Evolutionary conservation across 1,140 invertebrate genomes (phyloP).

Genomic region (Sarcophaga peregrina): DNA sequence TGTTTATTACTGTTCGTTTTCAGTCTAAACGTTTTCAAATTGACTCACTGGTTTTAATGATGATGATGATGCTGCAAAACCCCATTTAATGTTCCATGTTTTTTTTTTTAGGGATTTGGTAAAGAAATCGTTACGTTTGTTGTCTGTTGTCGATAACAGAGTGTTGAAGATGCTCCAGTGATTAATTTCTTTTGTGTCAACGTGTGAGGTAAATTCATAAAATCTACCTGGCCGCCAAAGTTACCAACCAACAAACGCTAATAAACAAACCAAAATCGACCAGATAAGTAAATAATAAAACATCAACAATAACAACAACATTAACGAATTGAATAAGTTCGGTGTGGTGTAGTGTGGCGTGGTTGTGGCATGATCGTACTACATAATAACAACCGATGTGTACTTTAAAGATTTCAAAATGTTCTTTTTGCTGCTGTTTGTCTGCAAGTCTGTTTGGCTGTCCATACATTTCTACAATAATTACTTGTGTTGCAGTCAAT

Average conservation of each 20-base stretch:
- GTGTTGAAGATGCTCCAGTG: constrained; percentile 28
- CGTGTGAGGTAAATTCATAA: constrained; percentile 23
- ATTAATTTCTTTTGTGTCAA: constrained; percentile 38
- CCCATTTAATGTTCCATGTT: not conserved
- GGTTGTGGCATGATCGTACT: no score
- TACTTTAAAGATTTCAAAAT: not conserved
- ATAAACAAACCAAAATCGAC: not conserved
- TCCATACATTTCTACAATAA: not conserved
- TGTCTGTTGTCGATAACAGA: not conserved
- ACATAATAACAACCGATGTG: no score
- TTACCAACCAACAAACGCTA: not conserved
- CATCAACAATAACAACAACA: constrained; percentile 11
- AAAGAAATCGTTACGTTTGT: not conserved
- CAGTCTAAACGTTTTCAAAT: not conserved
- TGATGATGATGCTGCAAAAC: not conserved
- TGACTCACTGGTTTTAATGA: not conserved
- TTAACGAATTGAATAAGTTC: not conserved
- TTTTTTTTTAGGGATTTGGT: not conserved
- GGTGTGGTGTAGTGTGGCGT: no score
- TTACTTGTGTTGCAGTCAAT: not conserved
- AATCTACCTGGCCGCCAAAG: not conserved
- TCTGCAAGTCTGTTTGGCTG: not conserved
- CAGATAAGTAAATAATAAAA: not conserved
- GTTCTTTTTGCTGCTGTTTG: not conserved
- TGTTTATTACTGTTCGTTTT: not conserved